phyloP scores from a whole-genome alignment of 2,113 vertebrate genomes.

The Amphilophus citrinellus region DNA sequence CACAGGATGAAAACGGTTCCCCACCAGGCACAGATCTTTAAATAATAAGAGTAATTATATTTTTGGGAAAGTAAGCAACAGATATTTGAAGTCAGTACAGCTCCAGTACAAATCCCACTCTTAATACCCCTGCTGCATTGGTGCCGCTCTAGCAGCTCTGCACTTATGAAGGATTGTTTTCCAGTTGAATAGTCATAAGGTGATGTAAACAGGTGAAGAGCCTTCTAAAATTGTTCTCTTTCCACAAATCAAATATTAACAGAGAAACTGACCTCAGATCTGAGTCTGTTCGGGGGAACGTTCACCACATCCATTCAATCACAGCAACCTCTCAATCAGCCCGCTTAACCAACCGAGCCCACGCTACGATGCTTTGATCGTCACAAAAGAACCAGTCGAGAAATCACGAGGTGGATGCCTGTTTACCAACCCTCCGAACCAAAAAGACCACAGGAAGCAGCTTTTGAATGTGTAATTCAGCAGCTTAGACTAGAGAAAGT shows the following conservation, averaged over 20 bases:
- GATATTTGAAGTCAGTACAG: slow-evolving; percentile 3
- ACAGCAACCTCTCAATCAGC: slow-evolving; percentile 35
- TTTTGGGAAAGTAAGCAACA: slow-evolving; percentile 24
- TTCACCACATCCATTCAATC: slow-evolving; percentile 51
- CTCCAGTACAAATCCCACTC: slow-evolving; percentile 28
- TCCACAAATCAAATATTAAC: neutral
- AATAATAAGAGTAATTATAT: slow-evolving; percentile 35
- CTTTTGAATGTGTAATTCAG: slow-evolving; percentile 9
- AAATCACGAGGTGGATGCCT: slow-evolving; percentile 3
- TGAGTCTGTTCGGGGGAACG: slow-evolving; percentile 43
- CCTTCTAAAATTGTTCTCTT: slow-evolving; percentile 28
- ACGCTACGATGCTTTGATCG: slow-evolving; percentile 22
- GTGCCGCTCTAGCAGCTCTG: slow-evolving; percentile 38
- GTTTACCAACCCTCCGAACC: slow-evolving; percentile 17
- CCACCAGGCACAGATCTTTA: slow-evolving; percentile 56
- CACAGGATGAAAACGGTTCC: slow-evolving; percentile 50
- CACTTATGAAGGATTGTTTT: slow-evolving; percentile 23
- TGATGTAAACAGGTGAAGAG: neutral
- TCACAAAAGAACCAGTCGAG: slow-evolving; percentile 29
- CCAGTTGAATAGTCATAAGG: slow-evolving; percentile 42
- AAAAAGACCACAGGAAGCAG: slow-evolving; percentile 21
- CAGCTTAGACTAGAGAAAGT: slow-evolving; percentile 16
- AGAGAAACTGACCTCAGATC: slow-evolving; percentile 24
- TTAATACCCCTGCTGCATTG: slow-evolving; percentile 26
- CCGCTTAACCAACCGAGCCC: neutral